Base-by-base conservation (phyloP, 2,888 invertebrate genomes). In the Acanthosepion esculentum region DNA sequence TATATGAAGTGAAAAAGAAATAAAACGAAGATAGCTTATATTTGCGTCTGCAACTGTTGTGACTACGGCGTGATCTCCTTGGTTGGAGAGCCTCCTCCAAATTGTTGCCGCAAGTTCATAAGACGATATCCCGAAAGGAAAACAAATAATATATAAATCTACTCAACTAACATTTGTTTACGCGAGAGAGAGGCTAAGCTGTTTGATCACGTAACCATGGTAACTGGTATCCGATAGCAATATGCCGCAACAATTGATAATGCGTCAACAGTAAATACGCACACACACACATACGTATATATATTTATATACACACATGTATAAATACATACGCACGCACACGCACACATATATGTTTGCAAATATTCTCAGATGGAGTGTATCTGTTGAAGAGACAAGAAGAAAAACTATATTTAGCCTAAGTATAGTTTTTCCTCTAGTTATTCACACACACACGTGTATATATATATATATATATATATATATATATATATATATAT, bases 151-250 rank as follows among this genome's bases (percentile, higher is more conserved):
- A 78, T 33, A 78, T 78, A 78, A 15, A 78, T 15, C 59, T 23
- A 23, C 20, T 59, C 59, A 20, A 59, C 3, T 5, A 78, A 33
- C 78, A 18, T 33, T 78, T 78, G 78, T 78, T 78, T 78, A 78
- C 78, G n/a, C n/a, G n/a, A 78, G 78, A n/a, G n/a, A 78, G n/a
- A 1, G 3, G 78, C 78, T n/a, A 78, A 10, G n/a, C 1, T 5
- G 78, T 78, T 78, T 78, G 78, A 78, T 78, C 78, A 33, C n/a
- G 78, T 78, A 78, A 78, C 78, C n/a, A 78, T 78, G n/a, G n/a
- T n/a, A 78, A 78, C n/a, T n/a, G 78, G n/a, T 78, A n/a, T 78
- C 78, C n/a, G n/a, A n/a, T 78, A n/a, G n/a, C 78, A 78, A n/a
- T n/a, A n/a, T 10, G 78, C n/a, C 78, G 15, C 78, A 78, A n/a